Conservation (phyloP, 2,888 invertebrate species). For the Pseudoips prasinana region DNA sequence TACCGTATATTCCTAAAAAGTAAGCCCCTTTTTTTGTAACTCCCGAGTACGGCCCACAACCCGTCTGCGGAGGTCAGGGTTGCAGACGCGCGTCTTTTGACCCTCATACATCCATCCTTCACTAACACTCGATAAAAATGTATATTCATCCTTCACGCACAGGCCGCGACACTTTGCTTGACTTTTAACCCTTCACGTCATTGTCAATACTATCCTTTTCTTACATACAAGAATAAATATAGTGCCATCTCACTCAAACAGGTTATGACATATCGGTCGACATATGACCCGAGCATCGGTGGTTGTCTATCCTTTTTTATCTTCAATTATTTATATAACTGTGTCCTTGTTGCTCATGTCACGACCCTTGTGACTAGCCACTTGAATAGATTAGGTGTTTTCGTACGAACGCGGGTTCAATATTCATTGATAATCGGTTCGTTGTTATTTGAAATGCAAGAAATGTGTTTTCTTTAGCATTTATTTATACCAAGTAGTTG, state of each 20-base stretch:
- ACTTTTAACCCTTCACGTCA: conserved; percentile 79
- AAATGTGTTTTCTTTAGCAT: conserved; percentile 41
- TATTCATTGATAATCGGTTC: conserved; percentile 77
- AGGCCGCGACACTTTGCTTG: conserved; percentile 78
- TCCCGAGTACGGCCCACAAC: conserved; percentile 63
- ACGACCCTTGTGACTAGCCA: conserved; percentile 75
- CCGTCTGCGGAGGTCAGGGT: conserved; percentile 75
- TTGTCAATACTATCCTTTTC: conserved; percentile 65
- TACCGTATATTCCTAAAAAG: no score
- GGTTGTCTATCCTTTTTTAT: conserved; percentile 57
- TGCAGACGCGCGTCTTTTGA: conserved; percentile 79
- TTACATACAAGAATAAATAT: conserved; percentile 36
- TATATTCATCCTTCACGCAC: conserved; percentile 53
- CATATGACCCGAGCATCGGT: conserved; percentile 73
- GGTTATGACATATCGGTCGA: conserved; percentile 81
- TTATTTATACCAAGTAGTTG: no score
- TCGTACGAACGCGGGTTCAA: conserved; percentile 71
- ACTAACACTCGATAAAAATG: conserved; percentile 41
- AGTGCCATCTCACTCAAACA: conserved; percentile 62
- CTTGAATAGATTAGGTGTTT: conserved; percentile 82
- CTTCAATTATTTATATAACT: conserved; percentile 44
- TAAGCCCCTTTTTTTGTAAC: conserved; percentile 31
- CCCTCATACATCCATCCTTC: conserved; percentile 55
- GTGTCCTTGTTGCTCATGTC: conserved; percentile 65
- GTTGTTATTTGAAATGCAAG: conserved; percentile 72